Conservation (phyloP, 1,140 invertebrate species). For the Bombus picipes region DNA sequence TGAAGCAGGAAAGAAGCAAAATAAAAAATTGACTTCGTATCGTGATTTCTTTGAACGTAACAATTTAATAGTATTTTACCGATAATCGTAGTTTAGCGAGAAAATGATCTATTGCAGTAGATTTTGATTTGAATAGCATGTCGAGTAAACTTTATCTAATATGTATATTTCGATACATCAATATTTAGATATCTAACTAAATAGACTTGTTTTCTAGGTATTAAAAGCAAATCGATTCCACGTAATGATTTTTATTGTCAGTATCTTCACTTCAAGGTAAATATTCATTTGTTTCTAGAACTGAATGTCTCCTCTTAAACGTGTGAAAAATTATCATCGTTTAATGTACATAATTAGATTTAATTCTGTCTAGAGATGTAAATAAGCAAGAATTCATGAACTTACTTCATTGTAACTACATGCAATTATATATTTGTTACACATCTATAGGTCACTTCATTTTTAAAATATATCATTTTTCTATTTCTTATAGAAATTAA, state of each 20-base stretch:
- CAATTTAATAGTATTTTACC: background rate
- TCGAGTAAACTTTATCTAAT: background rate
- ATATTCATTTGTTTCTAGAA: background rate
- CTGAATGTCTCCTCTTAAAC: background rate
- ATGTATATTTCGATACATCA: background rate
- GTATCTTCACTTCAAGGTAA: background rate
- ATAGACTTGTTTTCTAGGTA: background rate
- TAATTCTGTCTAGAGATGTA: too few relatives aligned
- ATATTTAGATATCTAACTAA: background rate
- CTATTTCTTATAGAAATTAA: background rate
- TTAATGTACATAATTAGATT: background rate
- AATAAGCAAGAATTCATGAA: too few relatives aligned
- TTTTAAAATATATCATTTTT: background rate
- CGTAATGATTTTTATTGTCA: background rate
- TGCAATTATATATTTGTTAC: too few relatives aligned
- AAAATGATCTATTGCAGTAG: background rate
- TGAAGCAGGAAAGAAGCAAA: background rate
- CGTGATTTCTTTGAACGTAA: background rate
- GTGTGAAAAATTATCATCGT: background rate
- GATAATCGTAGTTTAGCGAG: too few relatives aligned
- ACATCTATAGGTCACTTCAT: too few relatives aligned
- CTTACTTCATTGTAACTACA: too few relatives aligned
- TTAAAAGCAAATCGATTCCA: background rate
- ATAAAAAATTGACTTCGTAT: background rate
- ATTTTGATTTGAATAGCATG: background rate